Percentiles rank a stretch among this genome's conserved stretches.
These are phyloP conservation scores for Melanerpes aurifrons DNA, from an alignment of 2,113 vertebrate species.

Conservation along the genomic window DNA sequence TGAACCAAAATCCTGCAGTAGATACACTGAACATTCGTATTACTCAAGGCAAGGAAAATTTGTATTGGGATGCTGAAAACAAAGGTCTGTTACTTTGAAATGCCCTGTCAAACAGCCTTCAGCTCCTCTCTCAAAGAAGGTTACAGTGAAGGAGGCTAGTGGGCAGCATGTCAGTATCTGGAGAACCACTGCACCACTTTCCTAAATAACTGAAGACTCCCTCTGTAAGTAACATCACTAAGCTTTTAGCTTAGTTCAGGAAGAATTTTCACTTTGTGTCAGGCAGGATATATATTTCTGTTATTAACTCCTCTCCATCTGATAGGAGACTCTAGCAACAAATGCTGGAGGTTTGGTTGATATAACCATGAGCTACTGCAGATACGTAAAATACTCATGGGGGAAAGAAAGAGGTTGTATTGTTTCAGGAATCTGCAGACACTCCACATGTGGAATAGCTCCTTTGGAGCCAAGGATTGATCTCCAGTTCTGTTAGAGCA, in stretches of 20 bases:
- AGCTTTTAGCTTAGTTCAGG: background rate
- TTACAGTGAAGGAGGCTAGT: background rate
- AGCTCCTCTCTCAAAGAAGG: background rate
- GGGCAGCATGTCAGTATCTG: background rate
- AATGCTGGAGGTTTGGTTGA: background rate
- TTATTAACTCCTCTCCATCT: background rate
- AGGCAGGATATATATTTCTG: background rate
- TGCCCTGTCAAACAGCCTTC: background rate
- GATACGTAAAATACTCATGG: background rate
- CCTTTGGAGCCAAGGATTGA: background rate
- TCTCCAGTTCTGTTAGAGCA: background rate
- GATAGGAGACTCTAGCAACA: background rate
- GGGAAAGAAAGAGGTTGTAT: background rate
- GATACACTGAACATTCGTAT: background rate
- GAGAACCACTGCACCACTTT: background rate
- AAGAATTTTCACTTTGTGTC: background rate
- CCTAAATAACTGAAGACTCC: background rate
- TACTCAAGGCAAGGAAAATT: background rate
- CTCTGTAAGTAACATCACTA: background rate
- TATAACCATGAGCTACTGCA: background rate
- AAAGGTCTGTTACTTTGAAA: background rate
- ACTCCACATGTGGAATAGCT: background rate
- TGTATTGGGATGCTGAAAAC: background rate
- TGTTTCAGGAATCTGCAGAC: slow-evolving; percentile 7
- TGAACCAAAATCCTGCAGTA: background rate